Percentiles rank a stretch among this genome's conserved stretches.
Conservation (phyloP, 2,888 invertebrate genomes). For the Eupithecia centaureata region DNA sequence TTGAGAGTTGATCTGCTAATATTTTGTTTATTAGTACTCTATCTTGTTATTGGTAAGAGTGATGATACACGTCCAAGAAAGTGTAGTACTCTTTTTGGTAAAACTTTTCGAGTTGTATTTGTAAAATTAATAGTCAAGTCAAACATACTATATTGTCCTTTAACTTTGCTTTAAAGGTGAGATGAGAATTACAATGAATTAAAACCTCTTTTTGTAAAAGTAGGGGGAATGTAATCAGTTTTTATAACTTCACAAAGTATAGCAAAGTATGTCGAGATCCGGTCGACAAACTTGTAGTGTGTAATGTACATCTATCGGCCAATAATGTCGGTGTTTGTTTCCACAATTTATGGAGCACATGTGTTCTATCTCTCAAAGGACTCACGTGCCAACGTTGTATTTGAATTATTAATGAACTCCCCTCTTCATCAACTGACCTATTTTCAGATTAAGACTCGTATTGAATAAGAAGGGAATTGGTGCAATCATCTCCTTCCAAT, state of each 20-base stretch:
- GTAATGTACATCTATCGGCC: constrained; percentile 54
- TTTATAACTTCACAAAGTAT: constrained; percentile 33
- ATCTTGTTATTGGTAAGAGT: neutral
- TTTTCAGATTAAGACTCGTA: neutral
- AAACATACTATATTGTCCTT: neutral
- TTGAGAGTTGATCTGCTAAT: constrained; percentile 12
- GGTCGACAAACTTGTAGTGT: constrained; percentile 60
- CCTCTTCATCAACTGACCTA: too few species aligned
- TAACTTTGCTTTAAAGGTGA: constrained; percentile 18
- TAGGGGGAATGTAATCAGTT: constrained; percentile 27
- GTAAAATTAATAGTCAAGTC: neutral
- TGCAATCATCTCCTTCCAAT: too few species aligned
- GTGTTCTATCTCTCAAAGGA: neutral
- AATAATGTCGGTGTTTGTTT: constrained; percentile 53
- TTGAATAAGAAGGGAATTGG: neutral
- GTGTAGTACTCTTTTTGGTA: neutral
- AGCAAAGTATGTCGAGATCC: constrained; percentile 47
- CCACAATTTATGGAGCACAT: constrained; percentile 17
- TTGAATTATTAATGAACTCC: neutral
- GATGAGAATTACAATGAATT: constrained; percentile 15
- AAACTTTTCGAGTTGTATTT: neutral
- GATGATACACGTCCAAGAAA: neutral
- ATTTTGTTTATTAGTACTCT: neutral
- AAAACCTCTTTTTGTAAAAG: constrained; percentile 31
- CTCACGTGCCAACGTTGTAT: neutral